These are phyloP conservation scores for Muscidifurax raptorellus DNA, from an alignment of 1,140 invertebrate species.

Conservation along the genomic window DNA sequence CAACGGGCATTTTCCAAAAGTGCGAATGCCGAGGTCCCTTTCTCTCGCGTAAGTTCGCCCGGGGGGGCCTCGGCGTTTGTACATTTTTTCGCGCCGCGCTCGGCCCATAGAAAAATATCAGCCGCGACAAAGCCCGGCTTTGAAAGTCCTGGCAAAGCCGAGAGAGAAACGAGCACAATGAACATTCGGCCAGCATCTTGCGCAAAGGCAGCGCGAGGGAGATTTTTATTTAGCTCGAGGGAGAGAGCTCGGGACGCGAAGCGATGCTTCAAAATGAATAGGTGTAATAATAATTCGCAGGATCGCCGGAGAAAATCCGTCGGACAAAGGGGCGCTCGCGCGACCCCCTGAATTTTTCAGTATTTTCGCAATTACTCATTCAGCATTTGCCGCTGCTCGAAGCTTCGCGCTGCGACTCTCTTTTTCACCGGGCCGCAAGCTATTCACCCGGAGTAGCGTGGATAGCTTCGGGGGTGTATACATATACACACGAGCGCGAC, in stretches of 20 bases:
- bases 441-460: background rate
- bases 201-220: background rate
- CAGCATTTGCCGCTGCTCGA: conserved; percentile 22
- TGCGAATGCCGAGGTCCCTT: background rate
- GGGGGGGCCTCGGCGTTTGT: background rate
- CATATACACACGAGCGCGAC: conserved; percentile 8
- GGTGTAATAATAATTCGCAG: conserved; percentile 48
- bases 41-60: no score
- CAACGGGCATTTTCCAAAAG: background rate
- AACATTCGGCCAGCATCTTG: conserved; percentile 27
- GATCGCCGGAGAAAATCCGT: conserved; percentile 31
- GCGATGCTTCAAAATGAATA: conserved; percentile 32
- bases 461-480: background rate
- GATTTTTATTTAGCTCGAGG: conserved; percentile 43
- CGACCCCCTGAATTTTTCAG: conserved; percentile 43
- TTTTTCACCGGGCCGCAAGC: background rate
- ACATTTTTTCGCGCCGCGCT: background rate
- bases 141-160: background rate
- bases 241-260: background rate
- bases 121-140: no score
- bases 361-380: conserved; percentile 47
- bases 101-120: background rate
- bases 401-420: background rate
- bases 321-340: background rate
- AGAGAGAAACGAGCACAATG: background rate